Percentiles rank a stretch among this genome's conserved stretches.
phyloP scores from a whole-genome alignment of 2,888 invertebrate species.

The Hetaerina titia region DNA sequence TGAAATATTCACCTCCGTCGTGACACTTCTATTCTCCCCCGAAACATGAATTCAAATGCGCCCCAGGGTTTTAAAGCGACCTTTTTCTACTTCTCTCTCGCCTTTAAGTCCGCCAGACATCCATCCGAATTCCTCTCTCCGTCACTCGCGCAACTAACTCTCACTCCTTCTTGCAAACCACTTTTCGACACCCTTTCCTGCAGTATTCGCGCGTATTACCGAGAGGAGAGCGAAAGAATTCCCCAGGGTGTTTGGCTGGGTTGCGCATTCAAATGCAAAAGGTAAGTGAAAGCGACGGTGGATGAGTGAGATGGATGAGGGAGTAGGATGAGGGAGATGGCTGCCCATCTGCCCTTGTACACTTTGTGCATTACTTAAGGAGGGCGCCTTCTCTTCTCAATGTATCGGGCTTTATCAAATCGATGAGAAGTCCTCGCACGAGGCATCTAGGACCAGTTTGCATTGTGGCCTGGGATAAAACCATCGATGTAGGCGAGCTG shows the following conservation, averaged over 20 bases:
- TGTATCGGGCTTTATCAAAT: no score
- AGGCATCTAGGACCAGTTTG: no score
- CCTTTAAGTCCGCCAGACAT: neutral
- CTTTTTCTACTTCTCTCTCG: neutral
- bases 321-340: no score
- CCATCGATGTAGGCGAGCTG: neutral
- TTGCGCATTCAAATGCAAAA: neutral
- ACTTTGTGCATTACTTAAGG: no score
- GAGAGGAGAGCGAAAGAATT: neutral
- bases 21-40: neutral
- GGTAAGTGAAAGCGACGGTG: neutral
- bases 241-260: no score
- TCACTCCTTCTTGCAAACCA: neutral
- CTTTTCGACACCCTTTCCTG: neutral
- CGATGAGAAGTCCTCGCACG: no score
- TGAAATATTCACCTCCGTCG: neutral
- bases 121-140: neutral
- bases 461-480: no score
- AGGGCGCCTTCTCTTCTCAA: no score
- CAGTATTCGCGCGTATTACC: neutral
- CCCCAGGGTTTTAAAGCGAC: neutral
- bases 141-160: neutral
- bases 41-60: constrained; percentile 1
- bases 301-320: no score
- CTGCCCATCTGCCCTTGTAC: neutral